Evolutionary conservation across 2,113 vertebrate genomes (phyloP).

Genomic region (Mustela nigripes): DNA sequence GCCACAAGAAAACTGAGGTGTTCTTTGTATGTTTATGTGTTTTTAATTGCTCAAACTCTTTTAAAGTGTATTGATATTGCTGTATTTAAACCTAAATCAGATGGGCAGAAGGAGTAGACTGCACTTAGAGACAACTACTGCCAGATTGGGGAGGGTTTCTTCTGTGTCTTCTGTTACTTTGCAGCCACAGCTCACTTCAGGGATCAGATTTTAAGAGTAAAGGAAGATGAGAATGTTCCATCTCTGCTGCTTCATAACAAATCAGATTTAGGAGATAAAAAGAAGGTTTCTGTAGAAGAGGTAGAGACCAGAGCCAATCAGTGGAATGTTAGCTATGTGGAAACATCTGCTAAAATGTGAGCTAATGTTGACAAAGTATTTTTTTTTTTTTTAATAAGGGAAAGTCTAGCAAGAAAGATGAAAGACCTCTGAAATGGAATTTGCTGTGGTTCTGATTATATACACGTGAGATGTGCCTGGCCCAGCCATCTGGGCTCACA

Average conservation of each 20-base stretch:
- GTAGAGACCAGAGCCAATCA: slow-evolving; percentile 94
- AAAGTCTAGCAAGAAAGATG: not conserved
- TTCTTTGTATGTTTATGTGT: not conserved
- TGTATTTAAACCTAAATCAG: slow-evolving; percentile 47
- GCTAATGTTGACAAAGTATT: slow-evolving; percentile 96
- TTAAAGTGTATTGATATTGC: not conserved
- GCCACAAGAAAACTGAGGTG: not conserved
- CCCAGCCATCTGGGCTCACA: not conserved
- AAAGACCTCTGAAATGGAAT: not conserved
- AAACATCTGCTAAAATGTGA: slow-evolving; percentile 97
- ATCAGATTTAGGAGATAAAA: slow-evolving; percentile 96
- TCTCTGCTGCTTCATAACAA: slow-evolving; percentile 96
- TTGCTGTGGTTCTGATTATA: not conserved
- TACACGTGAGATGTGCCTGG: not conserved
- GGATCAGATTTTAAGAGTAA: slow-evolving; percentile 96
- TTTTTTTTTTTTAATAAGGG: not conserved
- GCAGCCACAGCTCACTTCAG: slow-evolving; percentile 96
- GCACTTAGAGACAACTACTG: slow-evolving; percentile 97
- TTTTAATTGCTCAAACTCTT: not conserved
- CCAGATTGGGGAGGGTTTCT: slow-evolving; percentile 95
- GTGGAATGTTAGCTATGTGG: slow-evolving; percentile 97
- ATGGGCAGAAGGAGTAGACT: slow-evolving; percentile 95
- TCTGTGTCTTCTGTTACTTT: slow-evolving; percentile 96
- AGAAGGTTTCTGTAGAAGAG: slow-evolving; percentile 94
- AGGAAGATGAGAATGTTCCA: slow-evolving; percentile 97